Evolutionary conservation across 2,113 vertebrate species (phyloP).

Genomic region (Zapornia atra): DNA sequence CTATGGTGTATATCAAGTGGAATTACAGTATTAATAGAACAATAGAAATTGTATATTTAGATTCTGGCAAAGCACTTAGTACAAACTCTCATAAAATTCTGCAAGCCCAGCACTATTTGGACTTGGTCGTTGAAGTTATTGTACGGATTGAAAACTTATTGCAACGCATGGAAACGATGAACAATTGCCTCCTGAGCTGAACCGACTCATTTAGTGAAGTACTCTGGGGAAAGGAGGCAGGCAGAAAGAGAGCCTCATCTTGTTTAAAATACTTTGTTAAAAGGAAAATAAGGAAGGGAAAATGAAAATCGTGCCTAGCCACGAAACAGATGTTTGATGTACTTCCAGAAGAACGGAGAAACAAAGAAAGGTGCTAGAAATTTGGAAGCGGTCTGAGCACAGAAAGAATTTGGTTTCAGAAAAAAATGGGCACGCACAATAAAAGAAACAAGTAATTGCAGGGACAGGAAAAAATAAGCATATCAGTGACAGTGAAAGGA

Average conservation of each 20-base stretch:
- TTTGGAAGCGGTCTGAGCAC: not conserved
- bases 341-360: not conserved
- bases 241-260: not conserved
- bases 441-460: constrained; percentile 4
- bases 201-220: not conserved
- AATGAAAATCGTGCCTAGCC: not conserved
- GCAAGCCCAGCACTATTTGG: constrained; percentile 1
- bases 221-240: not conserved
- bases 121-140: constrained; percentile 29
- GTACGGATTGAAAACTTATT: not conserved
- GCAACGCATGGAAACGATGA: not conserved
- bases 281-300: not conserved
- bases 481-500: not conserved
- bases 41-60: constrained; percentile 55
- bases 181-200: not conserved
- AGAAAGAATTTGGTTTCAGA: not conserved
- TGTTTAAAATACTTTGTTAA: not conserved
- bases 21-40: constrained; percentile 47
- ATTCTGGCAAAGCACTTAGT: constrained; percentile 37
- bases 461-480: not conserved
- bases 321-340: constrained; percentile 14
- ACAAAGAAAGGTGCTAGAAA: constrained; percentile 42
- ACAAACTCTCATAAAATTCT: constrained; percentile 40
- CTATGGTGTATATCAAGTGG: constrained; percentile 9
- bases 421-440: not conserved